These are phyloP conservation scores for Mallotus villosus DNA, from an alignment of 2,797 vertebrate genomes.

Conservation along the genomic window DNA sequence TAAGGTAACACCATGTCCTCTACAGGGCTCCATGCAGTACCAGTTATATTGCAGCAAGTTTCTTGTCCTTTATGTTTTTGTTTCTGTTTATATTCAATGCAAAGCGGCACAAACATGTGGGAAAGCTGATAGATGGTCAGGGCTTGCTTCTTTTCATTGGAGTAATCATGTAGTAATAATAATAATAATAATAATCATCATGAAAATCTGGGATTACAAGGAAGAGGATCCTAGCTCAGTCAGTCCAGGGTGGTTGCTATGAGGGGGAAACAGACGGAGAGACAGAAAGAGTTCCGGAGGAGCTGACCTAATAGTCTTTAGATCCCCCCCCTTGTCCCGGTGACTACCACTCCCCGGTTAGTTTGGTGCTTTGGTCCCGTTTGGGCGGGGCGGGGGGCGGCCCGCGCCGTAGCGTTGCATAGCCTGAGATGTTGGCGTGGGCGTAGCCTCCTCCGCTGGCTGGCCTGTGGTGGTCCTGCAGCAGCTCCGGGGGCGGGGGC, in stretches of 20 bases:
- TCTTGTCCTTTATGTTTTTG: conserved; percentile 55
- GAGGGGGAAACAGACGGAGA: conserved; percentile 42
- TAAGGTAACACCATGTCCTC: conserved; percentile 21
- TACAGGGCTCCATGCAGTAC: conserved; percentile 72
- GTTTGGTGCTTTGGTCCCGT: conserved; percentile 97
- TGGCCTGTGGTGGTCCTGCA: conserved; percentile 73
- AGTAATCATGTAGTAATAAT: conserved; percentile 61
- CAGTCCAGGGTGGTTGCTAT: conserved; percentile 33
- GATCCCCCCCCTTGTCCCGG: conserved; percentile 27
- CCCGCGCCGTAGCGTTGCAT: conserved; percentile 94
- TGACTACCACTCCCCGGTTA: conserved; percentile 89
- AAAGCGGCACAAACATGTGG: conserved; percentile 72
- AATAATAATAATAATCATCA: conserved; percentile 59
- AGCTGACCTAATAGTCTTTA: conserved; percentile 42
- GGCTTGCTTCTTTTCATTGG: conserved; percentile 62
- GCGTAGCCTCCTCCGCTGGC: conserved; percentile 58
- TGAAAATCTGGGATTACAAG: conserved; percentile 62
- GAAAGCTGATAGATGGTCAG: conserved; percentile 71
- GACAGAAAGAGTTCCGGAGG: conserved; percentile 35
- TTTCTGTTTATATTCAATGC: conserved; percentile 61
- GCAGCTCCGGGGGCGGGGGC: conserved; percentile 90
- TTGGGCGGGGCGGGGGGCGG: conserved; percentile 93
- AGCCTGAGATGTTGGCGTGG: conserved; percentile 91
- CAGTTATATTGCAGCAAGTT: conserved; percentile 61
- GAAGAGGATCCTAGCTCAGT: conserved; percentile 50